These are phyloP conservation scores for Gambelia wislizenii DNA, from an alignment of 2,797 vertebrate species.

Conservation along the genomic window DNA sequence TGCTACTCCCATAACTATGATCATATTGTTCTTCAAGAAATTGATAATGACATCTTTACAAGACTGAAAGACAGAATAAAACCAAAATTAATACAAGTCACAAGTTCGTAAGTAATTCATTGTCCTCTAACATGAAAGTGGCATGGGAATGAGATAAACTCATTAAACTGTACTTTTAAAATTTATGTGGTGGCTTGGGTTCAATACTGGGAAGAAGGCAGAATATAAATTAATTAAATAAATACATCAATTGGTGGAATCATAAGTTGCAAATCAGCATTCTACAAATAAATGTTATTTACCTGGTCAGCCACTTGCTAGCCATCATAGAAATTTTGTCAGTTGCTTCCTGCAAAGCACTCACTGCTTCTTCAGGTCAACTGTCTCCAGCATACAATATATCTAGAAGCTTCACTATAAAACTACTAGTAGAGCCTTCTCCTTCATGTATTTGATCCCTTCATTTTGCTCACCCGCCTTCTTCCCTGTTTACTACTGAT, in stretches of 20 bases:
- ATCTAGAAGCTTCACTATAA: background rate
- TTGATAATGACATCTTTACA: slow-evolving; percentile 61
- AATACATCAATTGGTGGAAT: background rate
- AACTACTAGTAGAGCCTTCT: too few relatives aligned
- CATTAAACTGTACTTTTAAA: too few relatives aligned
- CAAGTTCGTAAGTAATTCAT: slow-evolving; percentile 8
- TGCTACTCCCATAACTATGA: slow-evolving; percentile 73
- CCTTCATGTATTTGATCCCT: too few relatives aligned
- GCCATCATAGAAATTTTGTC: background rate
- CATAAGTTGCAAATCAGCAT: background rate
- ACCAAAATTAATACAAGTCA: slow-evolving; percentile 19
- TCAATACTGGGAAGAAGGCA: too few relatives aligned
- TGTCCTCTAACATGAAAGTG: background rate
- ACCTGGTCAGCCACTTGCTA: background rate
- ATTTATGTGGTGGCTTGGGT: too few relatives aligned
- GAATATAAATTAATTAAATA: too few relatives aligned
- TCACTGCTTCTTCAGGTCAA: background rate
- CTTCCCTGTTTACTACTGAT: background rate
- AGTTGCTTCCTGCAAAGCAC: background rate
- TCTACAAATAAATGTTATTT: background rate
- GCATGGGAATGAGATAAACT: background rate
- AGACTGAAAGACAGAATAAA: slow-evolving; percentile 65
- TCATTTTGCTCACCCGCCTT: background rate
- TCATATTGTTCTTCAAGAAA: slow-evolving; percentile 40
- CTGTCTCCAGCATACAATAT: background rate